Percentiles rank a stretch among this genome's conserved stretches.
phyloP scores from a whole-genome alignment of 2,888 invertebrate genomes.

The Amorpha juglandis region DNA sequence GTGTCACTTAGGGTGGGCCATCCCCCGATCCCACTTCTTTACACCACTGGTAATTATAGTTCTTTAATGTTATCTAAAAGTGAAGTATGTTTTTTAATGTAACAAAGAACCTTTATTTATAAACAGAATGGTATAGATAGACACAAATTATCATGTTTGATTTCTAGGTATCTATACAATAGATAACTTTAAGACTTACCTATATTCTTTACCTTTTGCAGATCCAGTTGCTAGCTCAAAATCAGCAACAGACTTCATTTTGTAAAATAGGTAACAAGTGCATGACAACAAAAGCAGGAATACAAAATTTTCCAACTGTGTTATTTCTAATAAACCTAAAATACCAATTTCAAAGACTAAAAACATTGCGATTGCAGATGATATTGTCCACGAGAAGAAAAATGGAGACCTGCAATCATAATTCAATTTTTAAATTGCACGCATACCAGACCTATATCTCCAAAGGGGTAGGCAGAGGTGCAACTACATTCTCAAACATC shows the following conservation, averaged over 20 bases:
- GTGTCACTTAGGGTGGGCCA: too few relatives aligned
- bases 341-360: constrained; percentile 88
- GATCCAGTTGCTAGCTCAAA: constrained; percentile 71
- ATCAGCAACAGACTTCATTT: constrained; percentile 73
- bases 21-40: too few relatives aligned
- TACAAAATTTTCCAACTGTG: constrained; percentile 72
- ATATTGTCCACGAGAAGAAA: constrained; percentile 89
- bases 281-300: constrained; percentile 64
- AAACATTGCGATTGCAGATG: constrained; percentile 87
- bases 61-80: too few relatives aligned
- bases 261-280: constrained; percentile 72
- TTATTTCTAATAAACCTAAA: constrained; percentile 89
- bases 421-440: background rate
- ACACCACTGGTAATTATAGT: too few relatives aligned
- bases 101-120: too few relatives aligned
- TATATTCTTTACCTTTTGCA: constrained; percentile 76
- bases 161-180: background rate
- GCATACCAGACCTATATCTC: background rate
- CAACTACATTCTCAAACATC: background rate
- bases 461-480: background rate
- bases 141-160: background rate
- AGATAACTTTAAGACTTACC: constrained; percentile 54
- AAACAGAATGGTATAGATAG: background rate
- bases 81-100: too few relatives aligned
- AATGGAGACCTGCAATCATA: constrained; percentile 86